Base-by-base conservation (phyloP, 2,113 vertebrate genomes). In the Platysternon megacephalum region DNA sequence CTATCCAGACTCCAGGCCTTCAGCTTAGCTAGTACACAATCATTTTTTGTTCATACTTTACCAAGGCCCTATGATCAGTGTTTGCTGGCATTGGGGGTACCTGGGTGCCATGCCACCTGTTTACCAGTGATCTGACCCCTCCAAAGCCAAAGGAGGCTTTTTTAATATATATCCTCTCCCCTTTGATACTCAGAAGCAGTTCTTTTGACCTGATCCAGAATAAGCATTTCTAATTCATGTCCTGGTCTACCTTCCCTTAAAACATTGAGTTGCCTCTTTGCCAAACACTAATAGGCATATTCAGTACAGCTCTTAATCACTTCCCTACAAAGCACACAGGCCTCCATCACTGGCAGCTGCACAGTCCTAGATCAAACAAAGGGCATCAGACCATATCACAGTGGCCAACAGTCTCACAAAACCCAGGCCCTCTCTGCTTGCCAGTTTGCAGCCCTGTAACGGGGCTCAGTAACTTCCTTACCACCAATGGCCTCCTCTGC, bases 301-400 rank as follows among this genome's bases (percentile, higher is more conserved):
- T 92, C 35, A 80, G 26, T 68, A 61, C 87, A 80, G 48, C 52
- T 91, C 78, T 95, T 65, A 91, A 93, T 72, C 48, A 42, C 7
- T 2, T 24, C 48, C 52, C 24, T 12, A 44, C 68, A 84, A 92
- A 89, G 72, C 81, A 86, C 52, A 72, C 81, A 85, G 89, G 46
- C 32, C 72, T 91, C 48, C 79, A 84, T 58, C 89, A 93, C 14
- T 24, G 84, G 72, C 78, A 85, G 48, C 83, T 87, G 16, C 79
- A 58, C 5, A 85, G 46, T 53, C 93, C 68, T 44, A 84, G 2
- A 42, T 76, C 86, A 87, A 79, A 22, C 61, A 55, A 56, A 78
- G 90, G 78, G 22, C 55, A 84, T 58, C 82, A 87, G 16, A 72
- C 55, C 0, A 0, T 21, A 39, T 35, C 48, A 39, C 68, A 10